Evolutionary conservation across 2,113 vertebrate species (phyloP).

Genomic region (Marcusenius ussheri): DNA sequence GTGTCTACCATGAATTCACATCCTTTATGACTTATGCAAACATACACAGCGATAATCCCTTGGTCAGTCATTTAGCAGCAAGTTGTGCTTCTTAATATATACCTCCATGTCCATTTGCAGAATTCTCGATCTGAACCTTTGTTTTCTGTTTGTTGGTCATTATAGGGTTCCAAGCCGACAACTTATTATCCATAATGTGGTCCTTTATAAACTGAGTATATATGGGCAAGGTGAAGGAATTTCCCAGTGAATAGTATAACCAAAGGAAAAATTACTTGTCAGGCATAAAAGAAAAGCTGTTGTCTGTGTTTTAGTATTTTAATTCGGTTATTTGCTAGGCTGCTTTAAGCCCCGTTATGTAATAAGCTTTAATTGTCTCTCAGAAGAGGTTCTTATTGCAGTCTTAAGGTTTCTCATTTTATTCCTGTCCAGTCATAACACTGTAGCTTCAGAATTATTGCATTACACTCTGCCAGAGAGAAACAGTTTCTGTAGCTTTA

Average conservation of each 20-base stretch:
- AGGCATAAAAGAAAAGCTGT: neutral
- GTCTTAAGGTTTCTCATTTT: neutral
- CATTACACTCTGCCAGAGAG: neutral
- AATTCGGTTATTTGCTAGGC: neutral
- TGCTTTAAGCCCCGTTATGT: neutral
- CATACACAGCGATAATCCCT: neutral
- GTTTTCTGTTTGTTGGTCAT: neutral
- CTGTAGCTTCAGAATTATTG: neutral
- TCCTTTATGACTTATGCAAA: neutral
- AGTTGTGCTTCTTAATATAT: neutral
- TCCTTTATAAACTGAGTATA: neutral
- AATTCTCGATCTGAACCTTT: neutral
- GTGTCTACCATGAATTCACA: neutral
- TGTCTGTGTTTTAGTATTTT: neutral
- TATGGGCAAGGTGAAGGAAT: neutral
- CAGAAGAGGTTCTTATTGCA: slow-evolving; percentile 3
- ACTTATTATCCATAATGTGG: neutral
- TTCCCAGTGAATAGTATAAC: neutral
- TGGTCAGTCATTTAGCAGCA: neutral
- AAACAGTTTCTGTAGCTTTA: neutral
- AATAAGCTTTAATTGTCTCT: slow-evolving; percentile 3
- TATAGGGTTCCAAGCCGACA: neutral
- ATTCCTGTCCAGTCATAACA: neutral
- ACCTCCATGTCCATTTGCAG: neutral
- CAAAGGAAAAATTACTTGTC: neutral